Base-by-base conservation (phyloP, 2,797 vertebrate species). In the Ctenosaura bakeri region DNA sequence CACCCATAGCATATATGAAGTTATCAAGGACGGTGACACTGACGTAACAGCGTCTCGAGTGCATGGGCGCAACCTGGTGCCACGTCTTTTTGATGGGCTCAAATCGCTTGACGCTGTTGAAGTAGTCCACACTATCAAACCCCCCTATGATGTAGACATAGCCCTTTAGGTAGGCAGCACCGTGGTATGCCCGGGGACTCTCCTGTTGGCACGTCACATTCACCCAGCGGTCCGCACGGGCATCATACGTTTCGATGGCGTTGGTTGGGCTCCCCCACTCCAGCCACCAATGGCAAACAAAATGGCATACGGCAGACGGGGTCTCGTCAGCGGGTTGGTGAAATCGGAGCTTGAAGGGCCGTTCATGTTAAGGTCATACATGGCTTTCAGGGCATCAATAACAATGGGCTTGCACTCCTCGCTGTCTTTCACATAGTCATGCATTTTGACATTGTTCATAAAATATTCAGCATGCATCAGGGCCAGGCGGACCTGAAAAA, bases 1-100 rank as follows among this genome's bases (percentile, higher is more conserved):
- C 98, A 32, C 98, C 98, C 95, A 99, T 96, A 90, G 98, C 98
- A 0, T 98, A 99, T 91, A 99, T 98, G 89, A 92, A 96, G 14
- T 97, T 95, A 0, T 97, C 91, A 66, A 98, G 95, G 18, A 98
- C 96, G 0, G 97, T 92, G 10, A 98, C 97, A 0, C 98, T 98
- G 46, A 98, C 96, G 0, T 98, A 98, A 95, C 98, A 98, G 69
- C 98, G 97, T 6, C 96, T 94, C 0, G 64, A 95, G 93, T 98
- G 93, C 98, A 99, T 98, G 12, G 98, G 97, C 0, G 98, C 97
- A 6, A 97, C 97, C 91, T 98, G 97, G 12, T 98, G 96, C 98
- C 98, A 99, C 0, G 91, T 97, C 78, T 90, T 97, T 38, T 95
- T 97, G 6, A 95, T 94, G 0, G 97, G 97, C 93, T 98, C 96